Conservation (phyloP, 2,113 vertebrate genomes). For the Grammomys surdaster region DNA sequence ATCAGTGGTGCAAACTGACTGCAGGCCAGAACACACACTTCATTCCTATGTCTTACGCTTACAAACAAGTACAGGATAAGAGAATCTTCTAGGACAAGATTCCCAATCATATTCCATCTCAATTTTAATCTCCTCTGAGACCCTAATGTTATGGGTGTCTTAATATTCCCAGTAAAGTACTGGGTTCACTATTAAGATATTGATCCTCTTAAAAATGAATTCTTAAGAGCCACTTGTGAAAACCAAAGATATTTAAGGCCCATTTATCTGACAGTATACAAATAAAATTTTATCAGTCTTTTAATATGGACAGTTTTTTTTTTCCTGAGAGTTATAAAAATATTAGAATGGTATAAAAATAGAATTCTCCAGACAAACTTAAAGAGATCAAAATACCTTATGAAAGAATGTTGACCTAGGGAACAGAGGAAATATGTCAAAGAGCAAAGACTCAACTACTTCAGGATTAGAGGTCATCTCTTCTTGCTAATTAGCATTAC, state of each 20-base stretch:
- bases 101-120: slow-evolving; percentile 54
- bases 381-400: neutral
- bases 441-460: neutral
- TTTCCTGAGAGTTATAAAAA: slow-evolving; percentile 28
- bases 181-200: slow-evolving; percentile 2
- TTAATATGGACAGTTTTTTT: slow-evolving; percentile 5
- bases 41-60: slow-evolving; percentile 60
- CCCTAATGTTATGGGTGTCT: neutral
- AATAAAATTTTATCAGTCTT: neutral
- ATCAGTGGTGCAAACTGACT: slow-evolving; percentile 29
- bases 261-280: neutral
- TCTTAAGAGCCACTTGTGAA: slow-evolving; percentile 26
- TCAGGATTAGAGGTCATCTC: neutral
- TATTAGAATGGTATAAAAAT: neutral
- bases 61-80: neutral
- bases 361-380: neutral
- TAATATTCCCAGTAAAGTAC: slow-evolving; percentile 25
- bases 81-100: slow-evolving; percentile 14
- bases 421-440: neutral
- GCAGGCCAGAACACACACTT: slow-evolving; percentile 43
- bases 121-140: slow-evolving; percentile 36
- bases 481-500: neutral
- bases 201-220: slow-evolving; percentile 11
- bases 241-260: neutral
- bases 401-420: neutral